Evolutionary conservation across 1,140 invertebrate genomes (phyloP), one percentile per base, ranked within the genome.

Genomic region (Nixonia krombeini): DNA sequence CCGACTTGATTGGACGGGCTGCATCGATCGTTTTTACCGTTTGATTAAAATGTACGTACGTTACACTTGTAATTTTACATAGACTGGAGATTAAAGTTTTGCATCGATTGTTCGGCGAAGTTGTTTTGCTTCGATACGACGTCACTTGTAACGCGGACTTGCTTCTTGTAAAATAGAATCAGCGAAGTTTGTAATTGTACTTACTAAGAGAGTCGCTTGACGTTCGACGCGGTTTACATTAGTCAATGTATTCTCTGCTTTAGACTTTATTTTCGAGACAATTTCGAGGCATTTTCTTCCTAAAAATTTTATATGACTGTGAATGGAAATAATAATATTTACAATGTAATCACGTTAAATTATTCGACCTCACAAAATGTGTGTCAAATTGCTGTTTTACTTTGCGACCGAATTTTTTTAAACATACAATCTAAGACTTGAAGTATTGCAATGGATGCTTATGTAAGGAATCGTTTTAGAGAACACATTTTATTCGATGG

Each of bases 61-160:
- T 56, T 56, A 70, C 31, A 42, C 37, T 56, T 56, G 25, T 61
- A 50, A 55, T 63, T 59, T 55, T 69, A 58, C 62, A 69, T 63
- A 69, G 58, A 63, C 66, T 69, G 66, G 55, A 51, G 57, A 57
- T 59, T 50, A 51, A 55, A 63, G 53, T 63, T 9, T 69, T 69
- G 66, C 66, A 53, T 63, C 66, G 66, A 63, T 59, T 63, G 66
- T 63, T 63, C 59, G 59, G 59, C 51, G 45, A 55, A 50, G 51
- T 26, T 55, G 53, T 63, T 59, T 49, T 41, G 17, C 44, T 33
- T 37, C 26, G 35, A 23, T 44, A 23, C 37, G 35, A 35, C 9
- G 16, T 31, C 18, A n/a, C 15, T n/a, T n/a, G n/a, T n/a, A n/a
- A n/a, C n/a, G n/a, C n/a, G n/a, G n/a, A n/a, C n/a, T n/a, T n/a